phyloP scores from a whole-genome alignment of 2,888 invertebrate species.

The Apotomis betuletana region DNA sequence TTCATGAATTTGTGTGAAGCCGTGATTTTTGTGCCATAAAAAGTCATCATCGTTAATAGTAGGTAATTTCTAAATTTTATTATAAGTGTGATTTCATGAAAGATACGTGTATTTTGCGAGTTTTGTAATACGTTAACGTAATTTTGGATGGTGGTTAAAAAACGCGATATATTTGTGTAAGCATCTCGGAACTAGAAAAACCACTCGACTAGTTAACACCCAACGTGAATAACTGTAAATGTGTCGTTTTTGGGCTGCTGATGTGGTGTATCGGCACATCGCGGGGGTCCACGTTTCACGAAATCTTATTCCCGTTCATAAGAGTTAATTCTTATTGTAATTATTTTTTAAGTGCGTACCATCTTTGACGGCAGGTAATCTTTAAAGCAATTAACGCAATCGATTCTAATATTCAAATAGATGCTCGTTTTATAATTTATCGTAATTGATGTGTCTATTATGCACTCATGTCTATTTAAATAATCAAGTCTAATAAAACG shows the following conservation, averaged over 20 bases:
- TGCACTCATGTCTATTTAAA: too few relatives aligned
- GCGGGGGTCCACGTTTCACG: constrained; percentile 33
- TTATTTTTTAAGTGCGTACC: neutral
- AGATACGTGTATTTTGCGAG: neutral
- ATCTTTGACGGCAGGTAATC: constrained; percentile 11
- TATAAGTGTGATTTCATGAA: neutral
- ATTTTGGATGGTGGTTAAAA: constrained; percentile 29
- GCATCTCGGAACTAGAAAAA: constrained; percentile 38
- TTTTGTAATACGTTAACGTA: neutral
- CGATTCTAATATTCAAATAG: neutral
- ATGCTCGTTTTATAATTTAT: neutral
- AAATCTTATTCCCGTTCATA: constrained; percentile 5
- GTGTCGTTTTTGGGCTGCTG: constrained; percentile 32
- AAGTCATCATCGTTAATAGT: constrained; percentile 29
- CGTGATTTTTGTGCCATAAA: constrained; percentile 36
- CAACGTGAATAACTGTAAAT: constrained; percentile 41
- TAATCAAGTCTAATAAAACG: too few relatives aligned
- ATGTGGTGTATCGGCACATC: constrained; percentile 30
- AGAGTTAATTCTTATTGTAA: neutral
- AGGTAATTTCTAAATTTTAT: constrained; percentile 21
- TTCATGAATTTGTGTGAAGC: constrained; percentile 32
- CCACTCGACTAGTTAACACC: constrained; percentile 38
- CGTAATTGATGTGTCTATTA: neutral
- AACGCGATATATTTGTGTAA: constrained; percentile 15
- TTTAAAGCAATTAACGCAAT: neutral